Base-by-base conservation (phyloP, 2,888 invertebrate species). In the Amphimallon solstitiale region DNA sequence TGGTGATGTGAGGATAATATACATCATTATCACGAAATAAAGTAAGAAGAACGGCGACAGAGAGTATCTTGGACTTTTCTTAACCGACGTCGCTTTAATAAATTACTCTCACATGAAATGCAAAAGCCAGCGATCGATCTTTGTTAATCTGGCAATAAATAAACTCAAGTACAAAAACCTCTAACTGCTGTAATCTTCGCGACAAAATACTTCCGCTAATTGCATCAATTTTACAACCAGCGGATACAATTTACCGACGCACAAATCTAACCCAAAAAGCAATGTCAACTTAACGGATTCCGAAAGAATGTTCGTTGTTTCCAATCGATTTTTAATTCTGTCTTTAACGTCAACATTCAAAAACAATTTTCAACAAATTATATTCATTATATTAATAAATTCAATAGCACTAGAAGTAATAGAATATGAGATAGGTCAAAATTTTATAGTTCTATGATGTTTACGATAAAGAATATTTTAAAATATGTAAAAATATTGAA, bases 281-380 rank as follows among this genome's bases (percentile, higher is more conserved):
- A 65, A 65, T 66, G 69, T 64, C 63, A 52, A 66, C 43, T 65
- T 66, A 70, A 66, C 69, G 62, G 65, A 43, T 63, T 66, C 54
- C 64, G 63, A 7, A 9, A 7, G 6, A 7, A 29, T 23, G 23
- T 5, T 5, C 7, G 29, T 29, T 5, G 29, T 29, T 5, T 5
- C 9, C 2, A 5, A 29, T 29, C 6, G 29, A 29, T 29, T 3
- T 29, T 5, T 29, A 29, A 29, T 29, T 29, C 29, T 29, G 6
- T 5, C 29, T 2, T 29, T n/a, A n/a, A n/a, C n/a, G n/a, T n/a
- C n/a, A n/a, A n/a, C n/a, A n/a, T n/a, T n/a, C n/a, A n/a, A n/a
- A n/a, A n/a, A n/a, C n/a, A n/a, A n/a, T n/a, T n/a, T n/a, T n/a
- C n/a, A n/a, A n/a, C n/a, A n/a, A n/a, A n/a, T n/a, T n/a, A n/a